Conservation (phyloP, 1,140 invertebrate genomes). For the Glomeris maerens region DNA sequence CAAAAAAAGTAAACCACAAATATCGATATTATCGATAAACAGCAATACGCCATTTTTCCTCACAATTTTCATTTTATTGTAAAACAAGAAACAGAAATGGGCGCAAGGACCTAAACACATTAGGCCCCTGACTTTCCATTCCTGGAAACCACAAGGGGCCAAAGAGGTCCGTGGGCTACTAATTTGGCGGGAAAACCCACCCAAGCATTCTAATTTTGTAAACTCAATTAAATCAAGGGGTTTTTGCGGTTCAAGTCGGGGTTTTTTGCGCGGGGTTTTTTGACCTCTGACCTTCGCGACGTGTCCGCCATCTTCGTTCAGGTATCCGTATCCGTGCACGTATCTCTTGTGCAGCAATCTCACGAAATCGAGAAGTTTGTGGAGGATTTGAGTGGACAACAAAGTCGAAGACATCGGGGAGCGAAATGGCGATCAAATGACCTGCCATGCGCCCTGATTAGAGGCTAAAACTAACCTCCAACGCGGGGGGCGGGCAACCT, state of each 20-base stretch:
- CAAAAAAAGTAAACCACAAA: too few species aligned
- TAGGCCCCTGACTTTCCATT: neutral
- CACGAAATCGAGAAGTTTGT: neutral
- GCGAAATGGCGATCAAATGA: too few species aligned
- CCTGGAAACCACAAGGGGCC: neutral
- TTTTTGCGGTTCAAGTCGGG: neutral
- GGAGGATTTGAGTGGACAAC: conserved; percentile 1
- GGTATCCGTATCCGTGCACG: neutral
- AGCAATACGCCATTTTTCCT: too few species aligned
- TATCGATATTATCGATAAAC: too few species aligned
- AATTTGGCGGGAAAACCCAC: neutral
- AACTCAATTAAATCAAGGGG: neutral
- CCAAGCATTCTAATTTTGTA: neutral
- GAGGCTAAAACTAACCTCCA: too few species aligned
- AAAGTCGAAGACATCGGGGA: too few species aligned
- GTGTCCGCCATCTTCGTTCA: neutral
- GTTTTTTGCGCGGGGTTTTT: neutral
- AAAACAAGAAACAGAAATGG: too few species aligned
- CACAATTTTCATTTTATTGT: too few species aligned
- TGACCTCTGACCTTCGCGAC: neutral
- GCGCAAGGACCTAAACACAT: neutral
- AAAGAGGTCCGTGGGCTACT: neutral
- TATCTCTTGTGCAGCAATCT: conserved; percentile 1
- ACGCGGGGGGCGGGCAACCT: too few species aligned
- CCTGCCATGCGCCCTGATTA: too few species aligned